Percentiles rank a stretch among this genome's conserved stretches.
phyloP scores from a whole-genome alignment of 2,888 invertebrate genomes.

The Acronicta alni region DNA sequence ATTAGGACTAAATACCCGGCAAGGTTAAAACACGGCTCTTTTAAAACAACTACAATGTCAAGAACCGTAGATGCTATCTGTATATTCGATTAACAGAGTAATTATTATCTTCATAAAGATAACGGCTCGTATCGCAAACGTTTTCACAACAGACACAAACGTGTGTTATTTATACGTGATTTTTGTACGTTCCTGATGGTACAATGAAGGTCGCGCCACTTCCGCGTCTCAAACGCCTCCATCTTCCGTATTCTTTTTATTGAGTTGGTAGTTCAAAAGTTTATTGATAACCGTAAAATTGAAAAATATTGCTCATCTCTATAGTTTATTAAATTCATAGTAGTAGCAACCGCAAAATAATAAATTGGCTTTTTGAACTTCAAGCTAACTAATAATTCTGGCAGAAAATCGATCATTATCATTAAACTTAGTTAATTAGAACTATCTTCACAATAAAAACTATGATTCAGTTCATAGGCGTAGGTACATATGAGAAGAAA shows the following conservation, averaged over 20 bases:
- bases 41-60: conserved; percentile 19
- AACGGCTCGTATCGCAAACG: conserved; percentile 46
- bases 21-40: background rate
- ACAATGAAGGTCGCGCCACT: conserved; percentile 63
- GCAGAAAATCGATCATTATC: background rate
- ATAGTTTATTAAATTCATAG: conserved; percentile 11
- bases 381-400: background rate
- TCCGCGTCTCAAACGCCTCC: conserved; percentile 60
- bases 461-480: too few relatives aligned
- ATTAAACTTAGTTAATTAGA: too few relatives aligned
- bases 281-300: conserved; percentile 21
- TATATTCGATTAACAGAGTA: conserved; percentile 35
- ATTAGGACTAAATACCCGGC: background rate
- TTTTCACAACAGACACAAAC: conserved; percentile 57
- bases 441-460: too few relatives aligned
- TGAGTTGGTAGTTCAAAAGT: conserved; percentile 33
- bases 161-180: conserved; percentile 62
- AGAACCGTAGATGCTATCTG: conserved; percentile 33
- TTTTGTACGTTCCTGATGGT: conserved; percentile 60
- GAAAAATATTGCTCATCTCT: conserved; percentile 15
- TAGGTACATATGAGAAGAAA: too few relatives aligned
- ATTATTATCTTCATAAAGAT: conserved; percentile 48
- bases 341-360: conserved; percentile 23
- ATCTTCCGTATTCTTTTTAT: conserved; percentile 62
- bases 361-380: conserved; percentile 17